Percentiles rank a stretch among this genome's conserved stretches.
Evolutionary conservation across 2,888 invertebrate genomes (phyloP).

Genomic region (Julus scanicus): DNA sequence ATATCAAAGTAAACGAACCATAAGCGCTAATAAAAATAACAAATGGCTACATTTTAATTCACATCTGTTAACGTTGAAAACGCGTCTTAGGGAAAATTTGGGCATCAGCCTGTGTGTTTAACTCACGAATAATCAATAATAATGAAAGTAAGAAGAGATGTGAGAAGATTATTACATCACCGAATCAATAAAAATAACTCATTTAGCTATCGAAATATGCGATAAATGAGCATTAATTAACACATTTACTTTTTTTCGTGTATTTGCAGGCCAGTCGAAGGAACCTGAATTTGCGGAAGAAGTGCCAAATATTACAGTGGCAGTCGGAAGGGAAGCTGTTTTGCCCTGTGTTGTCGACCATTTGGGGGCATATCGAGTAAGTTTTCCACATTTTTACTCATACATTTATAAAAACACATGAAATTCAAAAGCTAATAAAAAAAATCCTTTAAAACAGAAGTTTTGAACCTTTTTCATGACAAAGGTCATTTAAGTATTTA

Average conservation of each 20-base stretch:
- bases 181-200: not conserved
- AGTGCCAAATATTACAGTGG: constrained; percentile 90
- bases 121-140: not conserved
- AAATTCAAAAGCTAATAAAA: too few relatives aligned
- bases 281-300: constrained; percentile 85
- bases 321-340: constrained; percentile 85
- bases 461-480: too few relatives aligned
- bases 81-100: too few relatives aligned
- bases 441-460: too few relatives aligned
- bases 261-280: constrained; percentile 59
- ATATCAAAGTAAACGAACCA: not conserved
- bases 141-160: not conserved
- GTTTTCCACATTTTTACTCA: not conserved
- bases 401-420: too few relatives aligned
- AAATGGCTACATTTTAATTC: not conserved
- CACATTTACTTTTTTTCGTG: not conserved
- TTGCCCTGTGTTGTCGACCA: constrained; percentile 91
- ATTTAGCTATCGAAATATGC: not conserved
- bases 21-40: not conserved
- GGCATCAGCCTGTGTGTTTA: not conserved
- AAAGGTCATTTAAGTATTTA: too few relatives aligned
- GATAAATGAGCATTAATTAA: not conserved
- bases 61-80: not conserved
- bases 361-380: constrained; percentile 85
- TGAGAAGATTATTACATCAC: not conserved